These are phyloP conservation scores for Latrodectus hesperus DNA, from an alignment of 2,888 invertebrate species.

Conservation along the genomic window DNA sequence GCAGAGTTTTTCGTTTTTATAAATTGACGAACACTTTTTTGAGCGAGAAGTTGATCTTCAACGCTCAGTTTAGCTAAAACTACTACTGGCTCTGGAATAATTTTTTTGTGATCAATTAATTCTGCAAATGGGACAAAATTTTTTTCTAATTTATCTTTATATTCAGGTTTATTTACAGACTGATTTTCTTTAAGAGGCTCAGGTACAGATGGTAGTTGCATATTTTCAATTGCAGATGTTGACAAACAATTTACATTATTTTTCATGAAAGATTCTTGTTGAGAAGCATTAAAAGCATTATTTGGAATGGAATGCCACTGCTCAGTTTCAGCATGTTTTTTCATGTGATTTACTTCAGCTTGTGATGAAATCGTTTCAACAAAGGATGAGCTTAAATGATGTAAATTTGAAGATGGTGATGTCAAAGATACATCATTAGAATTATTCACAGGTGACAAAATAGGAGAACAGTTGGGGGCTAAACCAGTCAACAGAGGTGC, in stretches of 20 bases:
- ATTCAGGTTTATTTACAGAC: too few species aligned
- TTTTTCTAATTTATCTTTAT: slow-evolving; percentile 31
- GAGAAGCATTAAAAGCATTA: slow-evolving; percentile 30
- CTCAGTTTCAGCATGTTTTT: slow-evolving; percentile 33
- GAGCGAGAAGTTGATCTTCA: slow-evolving; percentile 80
- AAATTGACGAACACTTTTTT: slow-evolving; percentile 81
- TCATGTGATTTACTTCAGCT: slow-evolving; percentile 29
- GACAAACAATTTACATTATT: slow-evolving; percentile 19
- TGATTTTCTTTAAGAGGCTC: neutral
- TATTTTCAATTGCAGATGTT: slow-evolving; percentile 1
- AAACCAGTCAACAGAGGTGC: slow-evolving; percentile 48
- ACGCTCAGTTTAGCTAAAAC: slow-evolving; percentile 79
- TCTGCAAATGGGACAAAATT: neutral
- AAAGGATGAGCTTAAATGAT: slow-evolving; percentile 54
- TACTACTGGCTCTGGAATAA: neutral
- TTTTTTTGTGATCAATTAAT: slow-evolving; percentile 2
- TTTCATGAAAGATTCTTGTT: slow-evolving; percentile 35
- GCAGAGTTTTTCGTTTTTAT: slow-evolving; percentile 76
- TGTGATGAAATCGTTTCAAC: slow-evolving; percentile 33
- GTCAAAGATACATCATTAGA: slow-evolving; percentile 55
- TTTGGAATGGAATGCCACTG: slow-evolving; percentile 53
- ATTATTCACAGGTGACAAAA: slow-evolving; percentile 43
- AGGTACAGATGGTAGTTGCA: slow-evolving; percentile 18
- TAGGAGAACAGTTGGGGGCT: slow-evolving; percentile 41
- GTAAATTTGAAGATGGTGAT: slow-evolving; percentile 61